Evolutionary conservation across 1,140 invertebrate genomes (phyloP).

Genomic region (Heliconius himera): DNA sequence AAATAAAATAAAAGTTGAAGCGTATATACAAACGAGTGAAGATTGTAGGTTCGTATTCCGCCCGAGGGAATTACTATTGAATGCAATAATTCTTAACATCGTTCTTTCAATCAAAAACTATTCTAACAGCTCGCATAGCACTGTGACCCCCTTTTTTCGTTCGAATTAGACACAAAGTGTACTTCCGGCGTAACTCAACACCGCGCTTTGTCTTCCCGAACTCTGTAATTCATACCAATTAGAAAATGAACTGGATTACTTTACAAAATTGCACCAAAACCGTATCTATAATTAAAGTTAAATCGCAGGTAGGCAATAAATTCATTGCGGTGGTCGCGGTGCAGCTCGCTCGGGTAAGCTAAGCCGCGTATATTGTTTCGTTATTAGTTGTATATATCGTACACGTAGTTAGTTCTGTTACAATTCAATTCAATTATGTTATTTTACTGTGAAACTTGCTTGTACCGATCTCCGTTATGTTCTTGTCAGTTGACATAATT

Average conservation of each 20-base stretch:
- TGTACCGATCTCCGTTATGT: not conserved
- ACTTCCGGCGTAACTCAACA: not conserved
- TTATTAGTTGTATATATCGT: not conserved
- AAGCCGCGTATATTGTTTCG: constrained; percentile 4
- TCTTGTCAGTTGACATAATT: no score
- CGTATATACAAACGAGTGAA: no score
- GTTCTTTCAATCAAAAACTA: no score
- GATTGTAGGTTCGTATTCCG: no score
- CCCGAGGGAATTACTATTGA: no score
- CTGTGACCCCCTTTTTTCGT: no score
- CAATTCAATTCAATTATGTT: no score
- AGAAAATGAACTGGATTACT: not conserved
- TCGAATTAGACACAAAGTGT: not conserved
- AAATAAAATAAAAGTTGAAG: no score
- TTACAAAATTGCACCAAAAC: constrained; percentile 1
- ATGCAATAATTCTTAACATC: no score
- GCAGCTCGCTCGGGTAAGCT: constrained; percentile 15
- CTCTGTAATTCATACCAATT: not conserved
- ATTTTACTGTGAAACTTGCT: no score
- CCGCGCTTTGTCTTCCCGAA: not conserved
- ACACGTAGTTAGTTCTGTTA: no score
- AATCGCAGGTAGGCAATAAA: constrained; percentile 33
- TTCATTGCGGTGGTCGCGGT: constrained; percentile 24
- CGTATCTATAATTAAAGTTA: constrained; percentile 28
- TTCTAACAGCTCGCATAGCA: not conserved